Percentiles rank a stretch among this genome's conserved stretches.
These are phyloP conservation scores for Cotesia glomerata DNA, from an alignment of 1,140 invertebrate species.

Conservation along the genomic window DNA sequence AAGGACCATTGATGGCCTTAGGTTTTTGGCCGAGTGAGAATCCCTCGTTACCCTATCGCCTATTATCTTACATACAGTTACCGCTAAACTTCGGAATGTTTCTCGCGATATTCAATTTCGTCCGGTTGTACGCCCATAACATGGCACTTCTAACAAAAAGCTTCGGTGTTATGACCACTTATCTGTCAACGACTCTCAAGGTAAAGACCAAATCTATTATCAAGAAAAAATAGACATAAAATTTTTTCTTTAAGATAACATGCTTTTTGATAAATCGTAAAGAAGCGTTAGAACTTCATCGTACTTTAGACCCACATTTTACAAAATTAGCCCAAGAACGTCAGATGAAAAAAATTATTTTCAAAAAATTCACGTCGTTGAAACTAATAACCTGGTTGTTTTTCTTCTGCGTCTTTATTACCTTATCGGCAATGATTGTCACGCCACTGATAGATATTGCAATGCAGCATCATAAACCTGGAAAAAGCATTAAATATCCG, in stretches of 20 bases:
- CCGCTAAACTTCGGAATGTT: neutral
- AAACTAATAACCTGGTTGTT: neutral
- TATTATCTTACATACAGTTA: slow-evolving; percentile 7
- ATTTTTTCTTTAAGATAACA: neutral
- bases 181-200: slow-evolving; percentile 9
- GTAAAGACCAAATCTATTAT: neutral
- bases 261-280: neutral
- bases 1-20: neutral
- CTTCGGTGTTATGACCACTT: slow-evolving; percentile 1
- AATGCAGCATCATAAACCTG: too few relatives aligned
- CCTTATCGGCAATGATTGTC: too few relatives aligned
- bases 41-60: neutral
- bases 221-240: too few relatives aligned
- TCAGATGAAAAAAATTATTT: neutral
- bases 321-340: neutral
- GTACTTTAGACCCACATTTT: neutral
- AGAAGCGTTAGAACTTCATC: neutral
- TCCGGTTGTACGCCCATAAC: slow-evolving; percentile 1
- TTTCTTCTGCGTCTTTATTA: neutral
- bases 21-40: slow-evolving; percentile 2
- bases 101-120: slow-evolving; percentile 1
- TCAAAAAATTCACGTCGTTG: neutral
- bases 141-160: slow-evolving; percentile 1
- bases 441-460: too few relatives aligned
- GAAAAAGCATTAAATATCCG: too few relatives aligned